These are phyloP conservation scores for Paguma larvata DNA, from an alignment of 2,797 vertebrate genomes.

Conservation along the genomic window DNA sequence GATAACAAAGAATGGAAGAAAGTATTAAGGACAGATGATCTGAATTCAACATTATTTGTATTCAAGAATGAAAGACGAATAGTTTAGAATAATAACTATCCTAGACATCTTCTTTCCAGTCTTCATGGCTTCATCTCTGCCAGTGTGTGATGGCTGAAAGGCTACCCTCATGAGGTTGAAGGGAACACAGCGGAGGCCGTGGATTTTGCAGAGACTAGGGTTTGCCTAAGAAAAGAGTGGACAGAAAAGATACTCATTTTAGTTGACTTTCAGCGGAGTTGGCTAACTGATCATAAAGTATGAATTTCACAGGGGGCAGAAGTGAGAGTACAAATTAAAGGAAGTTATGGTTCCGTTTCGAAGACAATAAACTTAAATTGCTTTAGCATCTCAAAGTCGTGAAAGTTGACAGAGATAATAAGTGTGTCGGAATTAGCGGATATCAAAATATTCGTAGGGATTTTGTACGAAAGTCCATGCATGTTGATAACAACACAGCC, in stretches of 20 bases:
- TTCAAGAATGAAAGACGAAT: background rate
- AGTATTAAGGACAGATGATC: background rate
- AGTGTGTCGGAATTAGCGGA: background rate
- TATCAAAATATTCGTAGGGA: background rate
- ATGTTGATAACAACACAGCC: background rate
- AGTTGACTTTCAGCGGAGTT: background rate
- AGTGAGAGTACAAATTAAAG: background rate
- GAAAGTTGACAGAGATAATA: background rate
- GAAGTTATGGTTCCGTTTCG: background rate
- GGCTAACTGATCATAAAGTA: background rate
- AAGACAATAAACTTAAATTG: background rate
- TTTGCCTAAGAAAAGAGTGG: background rate
- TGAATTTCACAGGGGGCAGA: background rate
- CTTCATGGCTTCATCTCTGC: background rate
- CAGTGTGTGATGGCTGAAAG: background rate
- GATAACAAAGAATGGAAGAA: background rate
- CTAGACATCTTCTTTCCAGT: background rate
- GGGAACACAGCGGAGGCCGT: fast-evolving
- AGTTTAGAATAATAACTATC: background rate
- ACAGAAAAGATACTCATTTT: background rate
- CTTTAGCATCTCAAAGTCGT: background rate
- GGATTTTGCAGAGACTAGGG: background rate
- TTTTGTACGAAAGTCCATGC: background rate
- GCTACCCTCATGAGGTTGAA: background rate
- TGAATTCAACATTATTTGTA: background rate